Evolutionary conservation across 2,797 vertebrate genomes (phyloP).

Genomic region (Lagocephalus sceleratus): DNA sequence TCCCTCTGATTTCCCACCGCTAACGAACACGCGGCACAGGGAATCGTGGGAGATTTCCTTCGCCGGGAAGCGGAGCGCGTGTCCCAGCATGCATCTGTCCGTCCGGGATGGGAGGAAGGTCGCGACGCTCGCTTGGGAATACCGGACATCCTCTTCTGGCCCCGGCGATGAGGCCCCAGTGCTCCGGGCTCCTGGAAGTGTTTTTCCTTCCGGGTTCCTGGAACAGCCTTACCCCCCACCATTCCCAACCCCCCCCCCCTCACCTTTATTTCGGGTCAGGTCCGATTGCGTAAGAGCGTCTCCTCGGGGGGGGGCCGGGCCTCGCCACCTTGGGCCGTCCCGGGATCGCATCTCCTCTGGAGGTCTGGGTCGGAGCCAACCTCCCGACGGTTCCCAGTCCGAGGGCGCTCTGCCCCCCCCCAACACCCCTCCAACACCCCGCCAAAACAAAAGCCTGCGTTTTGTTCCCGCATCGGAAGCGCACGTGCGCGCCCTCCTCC

Average conservation of each 20-base stretch:
- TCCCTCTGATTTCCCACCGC: no score
- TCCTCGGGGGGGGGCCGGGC: conserved; percentile 48
- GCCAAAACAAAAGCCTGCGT: conserved; percentile 51
- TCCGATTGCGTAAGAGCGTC: conserved; percentile 63
- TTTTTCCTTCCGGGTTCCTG: no score
- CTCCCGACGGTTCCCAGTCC: conserved; percentile 60
- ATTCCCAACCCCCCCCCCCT: conserved; percentile 42
- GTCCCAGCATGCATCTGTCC: no score
- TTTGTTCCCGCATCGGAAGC: conserved; percentile 49
- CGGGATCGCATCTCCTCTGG: conserved; percentile 68
- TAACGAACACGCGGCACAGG: no score
- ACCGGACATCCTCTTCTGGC: no score
- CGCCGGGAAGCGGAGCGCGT: no score
- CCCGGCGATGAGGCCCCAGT: no score
- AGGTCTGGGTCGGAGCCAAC: conserved; percentile 64
- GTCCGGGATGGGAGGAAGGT: no score
- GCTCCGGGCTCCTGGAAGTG: no score
- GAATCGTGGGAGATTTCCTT: no score
- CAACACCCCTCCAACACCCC: neutral
- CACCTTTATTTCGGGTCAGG: conserved; percentile 39
- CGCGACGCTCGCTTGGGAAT: no score
- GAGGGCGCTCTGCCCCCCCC: conserved; percentile 23
- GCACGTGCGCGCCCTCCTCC: conserved; percentile 33
- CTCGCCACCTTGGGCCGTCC: conserved; percentile 62
- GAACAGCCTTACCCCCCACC: conserved; percentile 9